Evolutionary conservation across 2,888 invertebrate genomes (phyloP), one percentile per base, ranked within the genome.

Genomic region (Nudaria mundana): DNA sequence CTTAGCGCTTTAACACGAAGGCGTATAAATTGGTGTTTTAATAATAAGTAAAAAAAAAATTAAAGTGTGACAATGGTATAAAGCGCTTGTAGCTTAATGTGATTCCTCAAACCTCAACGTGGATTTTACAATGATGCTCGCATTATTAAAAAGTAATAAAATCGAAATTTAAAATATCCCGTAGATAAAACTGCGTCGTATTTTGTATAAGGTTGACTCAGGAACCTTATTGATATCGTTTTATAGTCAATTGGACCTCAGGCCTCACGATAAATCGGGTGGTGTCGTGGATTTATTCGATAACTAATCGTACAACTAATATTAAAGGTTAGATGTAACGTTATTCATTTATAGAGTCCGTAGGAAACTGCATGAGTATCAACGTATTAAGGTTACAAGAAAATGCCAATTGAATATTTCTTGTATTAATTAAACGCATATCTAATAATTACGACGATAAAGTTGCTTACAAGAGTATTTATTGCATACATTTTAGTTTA

Each of bases 121-220:
- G 36, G 40, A 31, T 30, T 33, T 48, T 52, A 57, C 54, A 48
- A 58, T 43, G 54, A 58, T 64, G 56, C 64, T 54, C 58, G 54
- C 63, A 55, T 63, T 63, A 71, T 75, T 70, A 75, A 65, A 71
- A 63, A 60, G 61, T 64, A 75, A 76, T 76, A 80, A 76, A 75
- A 70, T 66, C 73, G 48, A 69, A 75, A 75, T 72, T 63, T 47
- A 56, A 62, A 63, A 63, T 56, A 46, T 41, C 15, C 28, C n/a
- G 15, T 15, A 10, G 16, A 22, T 20, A 10, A 8, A 34, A 35
- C 13, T 44, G 25, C 30, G 24, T 46, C 41, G 45, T 52, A 54
- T 58, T 56, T 42, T 53, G 30, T 43, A 33, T 39, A 33, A 37
- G 24, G 41, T 30, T 41, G 45, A 30, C 40, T 49, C 41, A 56